Conservation (phyloP, 2,888 invertebrate species). For the Atethmia centrago region DNA sequence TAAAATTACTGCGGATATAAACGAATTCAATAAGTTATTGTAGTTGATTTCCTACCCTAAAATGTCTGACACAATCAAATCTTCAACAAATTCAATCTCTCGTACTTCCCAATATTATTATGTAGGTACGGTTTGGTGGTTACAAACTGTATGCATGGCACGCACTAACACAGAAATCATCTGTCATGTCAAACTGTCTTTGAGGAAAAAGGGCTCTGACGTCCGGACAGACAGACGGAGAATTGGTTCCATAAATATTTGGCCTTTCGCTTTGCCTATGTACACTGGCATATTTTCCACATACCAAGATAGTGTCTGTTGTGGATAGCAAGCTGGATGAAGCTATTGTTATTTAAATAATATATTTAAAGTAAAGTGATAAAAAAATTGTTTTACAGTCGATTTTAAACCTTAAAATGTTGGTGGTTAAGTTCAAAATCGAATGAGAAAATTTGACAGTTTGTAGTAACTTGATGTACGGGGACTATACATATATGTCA, state of each 20-base stretch:
- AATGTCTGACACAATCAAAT: background rate
- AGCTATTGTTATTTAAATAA: background rate
- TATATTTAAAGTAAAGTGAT: background rate
- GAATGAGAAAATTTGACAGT: too few relatives aligned
- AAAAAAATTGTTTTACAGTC: too few relatives aligned
- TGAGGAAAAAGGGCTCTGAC: constrained; percentile 43
- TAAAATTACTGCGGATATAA: background rate
- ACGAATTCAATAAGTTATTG: background rate
- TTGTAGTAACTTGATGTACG: too few relatives aligned
- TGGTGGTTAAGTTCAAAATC: too few relatives aligned
- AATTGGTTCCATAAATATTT: constrained; percentile 54
- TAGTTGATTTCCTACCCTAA: background rate
- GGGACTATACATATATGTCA: background rate
- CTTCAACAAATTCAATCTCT: background rate
- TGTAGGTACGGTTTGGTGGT: constrained; percentile 5
- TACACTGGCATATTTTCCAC: background rate
- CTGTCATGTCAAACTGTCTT: constrained; percentile 59
- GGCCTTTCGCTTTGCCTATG: constrained; percentile 9
- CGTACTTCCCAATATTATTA: background rate
- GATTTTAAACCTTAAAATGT: too few relatives aligned
- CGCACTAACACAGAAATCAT: constrained; percentile 52
- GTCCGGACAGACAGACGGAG: constrained; percentile 49
- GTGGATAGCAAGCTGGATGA: background rate
- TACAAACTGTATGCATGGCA: constrained; percentile 41
- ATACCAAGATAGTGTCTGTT: too few relatives aligned